Percentiles rank a stretch among this genome's conserved stretches.
Evolutionary conservation across 2,113 vertebrate genomes (phyloP).

Genomic region (Chaetura pelagica): DNA sequence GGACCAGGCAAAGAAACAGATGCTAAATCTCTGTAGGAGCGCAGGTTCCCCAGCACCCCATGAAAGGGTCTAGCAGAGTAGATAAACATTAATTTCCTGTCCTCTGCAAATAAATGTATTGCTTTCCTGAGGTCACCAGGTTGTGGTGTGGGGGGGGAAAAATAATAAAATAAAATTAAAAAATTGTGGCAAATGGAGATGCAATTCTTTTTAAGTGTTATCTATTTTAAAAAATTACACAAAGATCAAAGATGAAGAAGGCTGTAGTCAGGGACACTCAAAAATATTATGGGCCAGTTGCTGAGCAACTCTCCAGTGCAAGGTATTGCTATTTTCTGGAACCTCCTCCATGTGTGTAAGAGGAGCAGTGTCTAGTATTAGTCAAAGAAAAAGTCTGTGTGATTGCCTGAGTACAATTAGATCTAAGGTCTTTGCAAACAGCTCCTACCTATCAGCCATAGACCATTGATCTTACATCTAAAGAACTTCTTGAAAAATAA

Average conservation of each 20-base stretch:
- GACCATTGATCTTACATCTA: conserved; percentile 66
- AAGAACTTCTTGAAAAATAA: conserved; percentile 48
- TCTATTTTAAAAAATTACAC: neutral
- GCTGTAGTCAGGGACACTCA: neutral
- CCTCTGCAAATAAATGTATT: neutral
- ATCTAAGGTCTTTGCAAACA: conserved; percentile 36
- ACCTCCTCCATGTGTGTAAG: neutral
- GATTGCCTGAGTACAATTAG: conserved; percentile 33
- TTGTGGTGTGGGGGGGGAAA: neutral
- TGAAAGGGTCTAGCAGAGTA: neutral
- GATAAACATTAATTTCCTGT: neutral
- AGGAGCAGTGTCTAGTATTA: neutral
- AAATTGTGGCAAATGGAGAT: conserved; percentile 11
- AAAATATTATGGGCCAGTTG: conserved; percentile 30
- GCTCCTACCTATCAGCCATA: conserved; percentile 1
- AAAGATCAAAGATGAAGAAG: conserved; percentile 59
- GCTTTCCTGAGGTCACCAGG: neutral
- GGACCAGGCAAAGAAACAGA: neutral
- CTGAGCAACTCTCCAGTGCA: conserved; percentile 35
- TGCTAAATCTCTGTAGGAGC: neutral
- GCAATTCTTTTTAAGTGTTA: conserved; percentile 13
- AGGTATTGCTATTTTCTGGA: neutral
- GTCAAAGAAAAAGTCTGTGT: neutral
- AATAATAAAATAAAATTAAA: neutral
- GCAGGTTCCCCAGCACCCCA: neutral